Base-by-base conservation (phyloP, 2,113 vertebrate species). In the Neogale vison region DNA sequence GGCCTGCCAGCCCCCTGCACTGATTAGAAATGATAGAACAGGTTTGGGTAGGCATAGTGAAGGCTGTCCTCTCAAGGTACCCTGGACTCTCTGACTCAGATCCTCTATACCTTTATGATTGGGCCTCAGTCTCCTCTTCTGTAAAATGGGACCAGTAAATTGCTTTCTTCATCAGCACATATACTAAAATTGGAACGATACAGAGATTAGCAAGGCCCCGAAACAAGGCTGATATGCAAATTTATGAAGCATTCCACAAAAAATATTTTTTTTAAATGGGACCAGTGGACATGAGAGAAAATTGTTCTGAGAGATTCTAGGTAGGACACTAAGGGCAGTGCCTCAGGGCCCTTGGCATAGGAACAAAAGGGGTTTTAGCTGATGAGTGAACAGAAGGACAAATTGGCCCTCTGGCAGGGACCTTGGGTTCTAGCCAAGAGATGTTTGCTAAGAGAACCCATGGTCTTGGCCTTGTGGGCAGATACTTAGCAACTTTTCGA, bases 21-120 rank as follows among this genome's bases (percentile, higher is more conserved):
- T 99, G 98, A 99, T 99, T 98, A 98, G 98, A 99, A 99, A 98
- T 98, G 99, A 99, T 98, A 52, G 9, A 95, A 97, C 97, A 97
- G 89, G 92, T 97, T 97, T 57, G 4, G 83, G 90, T 87, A 77
- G 82, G 92, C 83, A 42, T 97, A 98, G 57, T 82, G 97, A 93
- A 76, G n/a, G 0, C 71, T 36, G 85, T 59, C 91, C 81, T 96
- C 79, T 93, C 61, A 50, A 74, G 76, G 77, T 90, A 29, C 55
- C 80, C 17, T 84, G 69, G 76, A 36, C 81, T 90, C 31, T 77
- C 63, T 86, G 71, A 90, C n/a, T 76, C 52, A 94, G 15, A 88
- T 18, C 50, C 39, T 88, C 61, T 80, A 0, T 92, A 45, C 10
- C 39, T 77, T 91, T 81, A 71, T 88, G 67, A 52, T 20, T 96